Percentiles rank a stretch among this genome's conserved stretches.
Conservation (phyloP, 2,113 vertebrate genomes). For the Megalops atlanticus region DNA sequence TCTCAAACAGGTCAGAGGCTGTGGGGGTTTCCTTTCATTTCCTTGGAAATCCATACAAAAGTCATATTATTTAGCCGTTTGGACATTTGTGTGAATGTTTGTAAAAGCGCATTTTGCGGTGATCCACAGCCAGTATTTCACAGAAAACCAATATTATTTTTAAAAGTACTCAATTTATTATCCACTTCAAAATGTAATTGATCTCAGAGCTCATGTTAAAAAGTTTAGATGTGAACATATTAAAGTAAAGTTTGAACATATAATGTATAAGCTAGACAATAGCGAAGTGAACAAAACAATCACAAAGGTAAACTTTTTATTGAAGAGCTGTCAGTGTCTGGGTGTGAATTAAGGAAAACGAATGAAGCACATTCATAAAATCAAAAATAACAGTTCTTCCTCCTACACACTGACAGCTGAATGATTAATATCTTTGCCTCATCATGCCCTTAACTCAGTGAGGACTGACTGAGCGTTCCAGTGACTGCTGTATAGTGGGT, state of each 20-base stretch:
- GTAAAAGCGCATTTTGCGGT: background rate
- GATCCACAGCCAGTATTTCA: no score
- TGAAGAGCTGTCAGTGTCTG: slow-evolving; percentile 2
- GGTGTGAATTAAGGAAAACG: background rate
- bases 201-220: no score
- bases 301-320: background rate
- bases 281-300: background rate
- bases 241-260: background rate
- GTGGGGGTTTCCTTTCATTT: background rate
- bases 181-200: no score
- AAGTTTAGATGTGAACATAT: no score
- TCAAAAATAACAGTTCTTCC: background rate
- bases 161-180: no score
- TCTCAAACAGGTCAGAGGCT: slow-evolving; percentile 39
- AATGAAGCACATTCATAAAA: background rate
- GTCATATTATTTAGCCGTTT: background rate
- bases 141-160: no score
- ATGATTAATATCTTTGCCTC: background rate
- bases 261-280: background rate
- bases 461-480: background rate
- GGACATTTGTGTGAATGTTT: background rate
- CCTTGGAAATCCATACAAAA: background rate
- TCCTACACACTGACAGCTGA: background rate
- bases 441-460: no score
- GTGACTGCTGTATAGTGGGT: no score